Conservation (phyloP, 2,888 invertebrate species). For the Drosophila cognata region DNA sequence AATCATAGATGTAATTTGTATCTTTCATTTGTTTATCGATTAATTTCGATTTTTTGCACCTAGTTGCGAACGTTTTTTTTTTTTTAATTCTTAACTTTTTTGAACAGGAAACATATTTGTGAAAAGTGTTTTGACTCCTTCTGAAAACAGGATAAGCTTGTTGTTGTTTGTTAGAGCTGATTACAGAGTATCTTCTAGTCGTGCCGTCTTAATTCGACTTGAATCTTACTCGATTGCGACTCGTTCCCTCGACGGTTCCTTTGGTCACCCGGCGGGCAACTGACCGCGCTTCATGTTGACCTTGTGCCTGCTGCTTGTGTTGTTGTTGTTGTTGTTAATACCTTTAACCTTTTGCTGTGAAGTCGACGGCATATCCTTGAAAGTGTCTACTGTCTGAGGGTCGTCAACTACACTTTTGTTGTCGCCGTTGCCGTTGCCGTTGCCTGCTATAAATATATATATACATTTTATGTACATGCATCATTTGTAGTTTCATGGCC, state of each 20-base stretch:
- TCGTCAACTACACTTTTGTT: slow-evolving; percentile 72
- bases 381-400: slow-evolving; percentile 78
- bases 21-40: not conserved
- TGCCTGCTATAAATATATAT: slow-evolving; percentile 27
- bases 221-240: not conserved
- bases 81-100: not conserved
- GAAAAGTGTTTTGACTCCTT: not conserved
- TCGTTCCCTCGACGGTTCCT: slow-evolving; percentile 21
- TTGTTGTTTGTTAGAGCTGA: not conserved
- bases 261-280: slow-evolving; percentile 39
- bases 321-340: slow-evolving; percentile 50
- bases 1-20: fast-evolving
- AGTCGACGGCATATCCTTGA: slow-evolving; percentile 68
- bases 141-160: not conserved
- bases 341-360: slow-evolving; percentile 76
- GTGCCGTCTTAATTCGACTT: not conserved
- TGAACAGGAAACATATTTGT: not conserved
- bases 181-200: not conserved
- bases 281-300: slow-evolving; percentile 63
- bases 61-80: no score
- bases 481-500: slow-evolving; percentile 50
- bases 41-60: not conserved
- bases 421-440: slow-evolving; percentile 6
- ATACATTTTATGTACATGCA: slow-evolving; percentile 16
- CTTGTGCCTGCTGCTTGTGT: slow-evolving; percentile 53